Percentiles rank a stretch among this genome's conserved stretches.
Evolutionary conservation across 53 echinoderm and acorn worm genomes (phyloP).

Genomic region (Antedon mediterranea): DNA sequence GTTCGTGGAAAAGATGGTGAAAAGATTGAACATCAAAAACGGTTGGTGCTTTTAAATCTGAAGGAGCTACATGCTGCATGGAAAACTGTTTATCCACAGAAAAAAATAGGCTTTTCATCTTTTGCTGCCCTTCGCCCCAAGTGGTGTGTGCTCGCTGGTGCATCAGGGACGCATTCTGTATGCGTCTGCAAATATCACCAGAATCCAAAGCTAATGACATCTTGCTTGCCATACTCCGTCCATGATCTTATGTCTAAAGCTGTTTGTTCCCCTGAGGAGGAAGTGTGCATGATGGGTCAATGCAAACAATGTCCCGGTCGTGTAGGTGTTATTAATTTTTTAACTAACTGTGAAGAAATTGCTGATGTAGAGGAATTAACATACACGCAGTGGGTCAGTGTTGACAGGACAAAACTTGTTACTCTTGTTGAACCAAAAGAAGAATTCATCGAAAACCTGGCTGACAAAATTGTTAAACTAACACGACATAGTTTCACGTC

Average conservation of each 20-base stretch:
- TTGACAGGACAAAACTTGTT: slow-evolving; percentile 15
- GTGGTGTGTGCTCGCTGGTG: slow-evolving; percentile 38
- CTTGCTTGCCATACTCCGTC: slow-evolving; percentile 13
- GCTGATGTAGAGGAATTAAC: slow-evolving; percentile 18
- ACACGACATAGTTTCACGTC: slow-evolving; percentile 26
- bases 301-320: slow-evolving; percentile 11
- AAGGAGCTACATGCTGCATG: slow-evolving; percentile 23
- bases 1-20: too few relatives aligned
- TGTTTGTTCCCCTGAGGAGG: slow-evolving; percentile 27
- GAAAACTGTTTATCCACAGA: slow-evolving; percentile 12
- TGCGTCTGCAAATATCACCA: slow-evolving; percentile 32
- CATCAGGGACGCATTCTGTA: slow-evolving; percentile 26
- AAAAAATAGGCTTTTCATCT: slow-evolving; percentile 25
- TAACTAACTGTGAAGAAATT: slow-evolving; percentile 22
- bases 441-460: slow-evolving; percentile 17
- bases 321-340: background rate
- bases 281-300: slow-evolving; percentile 23
- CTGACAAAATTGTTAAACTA: slow-evolving; percentile 16
- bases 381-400: slow-evolving; percentile 24
- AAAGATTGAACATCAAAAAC: slow-evolving; percentile 21
- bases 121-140: slow-evolving; percentile 23
- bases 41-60: slow-evolving; percentile 15
- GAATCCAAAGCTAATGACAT: slow-evolving; percentile 30
- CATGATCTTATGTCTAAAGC: slow-evolving; percentile 19
- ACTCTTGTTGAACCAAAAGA: slow-evolving; percentile 13